These are phyloP conservation scores for Punctoribates punctum DNA, from an alignment of 2,888 invertebrate species.

Conservation along the genomic window DNA sequence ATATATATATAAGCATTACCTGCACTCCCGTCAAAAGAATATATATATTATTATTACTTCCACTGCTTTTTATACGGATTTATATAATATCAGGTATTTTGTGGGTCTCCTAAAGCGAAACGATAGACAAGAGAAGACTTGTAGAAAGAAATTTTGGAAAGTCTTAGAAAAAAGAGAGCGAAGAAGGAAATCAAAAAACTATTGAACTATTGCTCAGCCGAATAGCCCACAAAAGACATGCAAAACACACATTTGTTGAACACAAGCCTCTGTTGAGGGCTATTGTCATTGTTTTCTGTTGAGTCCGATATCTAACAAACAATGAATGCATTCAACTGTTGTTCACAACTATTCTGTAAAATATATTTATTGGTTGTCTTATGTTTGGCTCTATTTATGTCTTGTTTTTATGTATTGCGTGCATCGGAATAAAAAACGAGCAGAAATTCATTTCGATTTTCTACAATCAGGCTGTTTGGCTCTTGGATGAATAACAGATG, in stretches of 20 bases:
- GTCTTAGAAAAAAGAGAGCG: too few relatives aligned
- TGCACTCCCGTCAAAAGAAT: neutral
- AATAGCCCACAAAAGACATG: neutral
- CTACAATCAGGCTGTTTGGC: neutral
- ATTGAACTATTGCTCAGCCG: neutral
- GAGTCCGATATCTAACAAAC: too few relatives aligned
- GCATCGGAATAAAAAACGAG: neutral
- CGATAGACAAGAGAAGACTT: neutral
- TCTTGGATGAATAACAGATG: neutral
- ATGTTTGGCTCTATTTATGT: neutral
- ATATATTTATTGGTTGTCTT: too few relatives aligned
- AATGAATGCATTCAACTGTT: too few relatives aligned
- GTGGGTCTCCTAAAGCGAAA: neutral
- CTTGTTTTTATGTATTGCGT: neutral
- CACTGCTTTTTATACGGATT: neutral
- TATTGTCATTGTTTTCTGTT: neutral
- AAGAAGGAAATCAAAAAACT: conserved; percentile 10
- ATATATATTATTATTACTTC: neutral
- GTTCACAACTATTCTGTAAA: too few relatives aligned
- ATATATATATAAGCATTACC: neutral
- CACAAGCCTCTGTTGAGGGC: neutral
- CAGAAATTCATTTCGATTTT: neutral
- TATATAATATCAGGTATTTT: neutral
- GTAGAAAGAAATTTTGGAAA: too few relatives aligned
- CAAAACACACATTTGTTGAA: neutral